Base-by-base conservation (phyloP, 2,113 vertebrate genomes). In the Hypanus sabinus region DNA sequence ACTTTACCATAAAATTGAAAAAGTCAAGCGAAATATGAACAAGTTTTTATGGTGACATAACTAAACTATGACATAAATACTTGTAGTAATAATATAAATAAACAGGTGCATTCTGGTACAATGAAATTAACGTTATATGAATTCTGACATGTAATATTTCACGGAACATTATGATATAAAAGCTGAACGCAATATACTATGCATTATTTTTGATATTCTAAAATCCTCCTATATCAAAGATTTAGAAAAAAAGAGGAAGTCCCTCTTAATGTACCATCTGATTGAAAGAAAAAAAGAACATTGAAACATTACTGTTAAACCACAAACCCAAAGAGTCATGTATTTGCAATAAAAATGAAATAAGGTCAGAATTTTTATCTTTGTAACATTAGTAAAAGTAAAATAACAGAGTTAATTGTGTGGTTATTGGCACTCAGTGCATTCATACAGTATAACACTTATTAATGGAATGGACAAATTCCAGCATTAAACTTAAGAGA, bases 1-100 rank as follows among this genome's bases (percentile, higher is more conserved):
- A 65, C n/a, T 70, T 70, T 70, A n/a, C 88, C 38, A 73, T 73
- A 70, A 93, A 62, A 88, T 83, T 83, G 80, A 83, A 83, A 88
- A 73, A 14, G 33, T 22, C 60, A 70, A 5, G 12, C 7, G 83
- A 8, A 11, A 71, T 91, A 70, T 93, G 33, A 93, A 93, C 65
- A 93, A 93, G 36, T 36, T 46, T 93, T 18, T 22, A 60, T n/a
- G 8, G 33, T 22, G 57, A 62, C 10, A 27, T 85, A 83, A 55
- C 60, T n/a, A 91, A 33, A 11, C 20, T 36, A 16, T 92, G 22
- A 38, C 18, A 92, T 46, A 75, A 71, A 30, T 36, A 16, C 55
- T 73, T 55, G 22, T 55, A 73, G 22, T 55, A 93, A 46, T 92
- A 70, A 70, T 92, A n/a, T 20, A 70, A 92, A 38, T 68, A 70